Conservation (phyloP, 2,113 vertebrate species). For the Eurystomus gularis region DNA sequence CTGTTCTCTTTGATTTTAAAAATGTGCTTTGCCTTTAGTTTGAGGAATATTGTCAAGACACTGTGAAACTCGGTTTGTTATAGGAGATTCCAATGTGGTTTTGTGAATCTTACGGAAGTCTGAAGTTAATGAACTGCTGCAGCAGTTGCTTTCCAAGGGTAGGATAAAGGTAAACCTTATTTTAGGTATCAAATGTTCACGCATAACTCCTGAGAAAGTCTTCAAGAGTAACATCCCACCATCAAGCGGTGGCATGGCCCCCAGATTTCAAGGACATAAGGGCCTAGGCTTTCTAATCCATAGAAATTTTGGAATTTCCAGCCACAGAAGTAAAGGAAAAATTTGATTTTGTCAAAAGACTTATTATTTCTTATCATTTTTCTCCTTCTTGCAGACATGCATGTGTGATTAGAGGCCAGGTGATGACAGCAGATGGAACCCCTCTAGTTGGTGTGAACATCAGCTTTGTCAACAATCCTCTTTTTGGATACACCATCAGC, state of each 20-base stretch:
- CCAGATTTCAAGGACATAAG: neutral
- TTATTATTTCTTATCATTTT: neutral
- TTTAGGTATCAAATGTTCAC: neutral
- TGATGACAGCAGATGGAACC: constrained; percentile 94
- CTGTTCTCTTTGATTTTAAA: neutral
- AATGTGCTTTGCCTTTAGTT: neutral
- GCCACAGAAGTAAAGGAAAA: neutral
- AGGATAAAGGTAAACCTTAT: neutral
- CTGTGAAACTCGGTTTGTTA: neutral
- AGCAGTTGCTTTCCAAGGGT: neutral
- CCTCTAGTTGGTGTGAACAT: constrained; percentile 98
- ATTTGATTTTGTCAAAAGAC: neutral
- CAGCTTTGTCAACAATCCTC: constrained; percentile 92
- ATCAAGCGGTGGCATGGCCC: neutral
- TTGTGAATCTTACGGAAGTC: neutral
- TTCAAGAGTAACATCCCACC: neutral
- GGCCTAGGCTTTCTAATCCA: neutral
- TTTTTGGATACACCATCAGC: constrained; percentile 93
- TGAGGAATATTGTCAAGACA: neutral
- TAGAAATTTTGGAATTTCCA: neutral
- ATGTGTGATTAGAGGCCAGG: constrained; percentile 96
- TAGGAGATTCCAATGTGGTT: neutral
- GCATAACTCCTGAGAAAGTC: neutral
- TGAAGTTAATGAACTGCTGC: neutral
- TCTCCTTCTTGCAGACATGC: constrained; percentile 80